Percentiles rank a stretch among this genome's conserved stretches.
Conservation (phyloP, 2,113 vertebrate species). For the Sinocyclocheilus rhinocerous region DNA sequence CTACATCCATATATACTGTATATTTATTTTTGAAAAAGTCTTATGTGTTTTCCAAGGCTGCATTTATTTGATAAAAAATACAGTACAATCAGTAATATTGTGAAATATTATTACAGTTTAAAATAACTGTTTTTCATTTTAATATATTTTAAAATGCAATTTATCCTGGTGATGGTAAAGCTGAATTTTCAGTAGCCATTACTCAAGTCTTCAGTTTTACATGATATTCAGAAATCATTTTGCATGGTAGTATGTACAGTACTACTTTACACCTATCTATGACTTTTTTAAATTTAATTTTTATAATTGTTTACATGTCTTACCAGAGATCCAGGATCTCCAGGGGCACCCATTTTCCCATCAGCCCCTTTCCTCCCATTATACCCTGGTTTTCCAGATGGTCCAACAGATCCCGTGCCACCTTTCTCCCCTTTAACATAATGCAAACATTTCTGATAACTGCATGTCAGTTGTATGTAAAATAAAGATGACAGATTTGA, state of each 20-base stretch:
- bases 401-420: conserved; percentile 34
- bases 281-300: not conserved
- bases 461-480: not conserved
- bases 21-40: no score
- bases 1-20: no score
- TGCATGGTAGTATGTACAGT: not conserved
- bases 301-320: conserved; percentile 16
- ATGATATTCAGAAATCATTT: no score
- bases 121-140: no score
- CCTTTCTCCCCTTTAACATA: conserved; percentile 70
- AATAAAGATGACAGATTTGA: not conserved
- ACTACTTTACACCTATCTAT: not conserved
- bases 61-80: no score
- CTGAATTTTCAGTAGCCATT: no score
- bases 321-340: conserved; percentile 66
- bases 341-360: conserved; percentile 63
- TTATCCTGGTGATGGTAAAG: not conserved
- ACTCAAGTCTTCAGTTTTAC: no score
- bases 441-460: not conserved
- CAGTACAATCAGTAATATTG: no score
- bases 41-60: no score
- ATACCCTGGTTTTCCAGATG: conserved; percentile 63
- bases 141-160: not conserved
- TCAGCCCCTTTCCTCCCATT: conserved; percentile 71
- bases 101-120: no score